These are phyloP conservation scores for Platerodrilus igneus DNA, from an alignment of 2,888 invertebrate genomes.

Conservation along the genomic window DNA sequence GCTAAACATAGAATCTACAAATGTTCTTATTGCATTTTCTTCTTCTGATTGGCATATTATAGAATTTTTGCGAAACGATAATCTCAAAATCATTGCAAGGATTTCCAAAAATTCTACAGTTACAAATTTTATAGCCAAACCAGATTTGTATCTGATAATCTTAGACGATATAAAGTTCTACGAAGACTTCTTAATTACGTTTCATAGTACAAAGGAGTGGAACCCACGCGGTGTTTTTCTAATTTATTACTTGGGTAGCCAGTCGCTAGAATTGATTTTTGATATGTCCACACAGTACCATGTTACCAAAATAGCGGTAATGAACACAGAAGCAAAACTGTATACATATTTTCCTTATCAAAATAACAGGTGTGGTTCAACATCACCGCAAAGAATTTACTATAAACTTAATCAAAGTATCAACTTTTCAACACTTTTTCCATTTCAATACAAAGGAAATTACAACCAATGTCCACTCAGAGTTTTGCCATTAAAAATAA, in stretches of 20 bases:
- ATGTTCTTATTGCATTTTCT: no score
- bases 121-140: no score
- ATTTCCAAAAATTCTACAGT: no score
- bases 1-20: no score
- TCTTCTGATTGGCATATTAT: no score
- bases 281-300: neutral
- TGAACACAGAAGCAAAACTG: neutral
- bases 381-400: neutral
- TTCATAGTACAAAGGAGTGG: conserved; percentile 1
- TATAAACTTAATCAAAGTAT: no score
- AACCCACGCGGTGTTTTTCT: neutral
- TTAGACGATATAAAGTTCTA: neutral
- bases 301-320: neutral
- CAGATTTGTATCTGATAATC: neutral
- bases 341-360: conserved; percentile 4
- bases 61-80: no score
- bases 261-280: neutral
- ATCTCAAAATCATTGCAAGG: no score
- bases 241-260: neutral
- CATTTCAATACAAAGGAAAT: conserved; percentile 8
- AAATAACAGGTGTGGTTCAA: neutral
- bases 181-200: neutral
- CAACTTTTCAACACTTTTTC: neutral
- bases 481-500: conserved; percentile 17
- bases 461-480: conserved; percentile 24